Percentiles rank a stretch among this genome's conserved stretches.
Conservation (phyloP, 2,888 invertebrate genomes). For the Melanophora roralis region DNA sequence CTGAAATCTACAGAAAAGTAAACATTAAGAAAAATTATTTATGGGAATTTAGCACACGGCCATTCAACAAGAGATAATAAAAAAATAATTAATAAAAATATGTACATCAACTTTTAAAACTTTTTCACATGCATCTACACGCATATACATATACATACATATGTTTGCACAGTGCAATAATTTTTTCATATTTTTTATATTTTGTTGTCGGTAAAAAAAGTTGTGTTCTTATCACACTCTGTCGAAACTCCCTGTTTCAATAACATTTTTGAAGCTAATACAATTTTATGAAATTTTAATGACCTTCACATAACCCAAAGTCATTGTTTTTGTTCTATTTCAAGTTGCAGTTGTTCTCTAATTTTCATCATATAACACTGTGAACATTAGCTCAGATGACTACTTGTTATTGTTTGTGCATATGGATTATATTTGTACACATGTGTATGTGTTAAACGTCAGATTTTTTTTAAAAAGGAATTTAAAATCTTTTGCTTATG, state of each 20-base stretch:
- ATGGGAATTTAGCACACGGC: not conserved
- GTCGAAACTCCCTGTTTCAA: too few species aligned
- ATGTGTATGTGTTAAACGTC: not conserved
- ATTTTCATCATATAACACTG: not conserved
- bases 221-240: too few species aligned
- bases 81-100: not conserved
- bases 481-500: conserved; percentile 19
- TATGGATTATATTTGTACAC: not conserved
- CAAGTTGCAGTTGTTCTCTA: not conserved
- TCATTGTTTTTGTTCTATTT: not conserved
- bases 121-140: not conserved
- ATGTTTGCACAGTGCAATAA: too few species aligned
- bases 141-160: too few species aligned
- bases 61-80: not conserved
- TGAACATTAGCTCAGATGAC: not conserved
- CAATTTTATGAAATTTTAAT: too few species aligned
- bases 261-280: too few species aligned
- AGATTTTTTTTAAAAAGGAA: conserved; percentile 17
- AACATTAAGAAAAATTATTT: not conserved
- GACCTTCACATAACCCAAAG: too few species aligned
- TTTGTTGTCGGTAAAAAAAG: too few species aligned
- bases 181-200: too few species aligned
- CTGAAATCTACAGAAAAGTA: not conserved
- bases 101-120: not conserved
- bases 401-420: not conserved